Conservation (phyloP, 2,113 vertebrate species). For the Shinisaurus crocodilurus region DNA sequence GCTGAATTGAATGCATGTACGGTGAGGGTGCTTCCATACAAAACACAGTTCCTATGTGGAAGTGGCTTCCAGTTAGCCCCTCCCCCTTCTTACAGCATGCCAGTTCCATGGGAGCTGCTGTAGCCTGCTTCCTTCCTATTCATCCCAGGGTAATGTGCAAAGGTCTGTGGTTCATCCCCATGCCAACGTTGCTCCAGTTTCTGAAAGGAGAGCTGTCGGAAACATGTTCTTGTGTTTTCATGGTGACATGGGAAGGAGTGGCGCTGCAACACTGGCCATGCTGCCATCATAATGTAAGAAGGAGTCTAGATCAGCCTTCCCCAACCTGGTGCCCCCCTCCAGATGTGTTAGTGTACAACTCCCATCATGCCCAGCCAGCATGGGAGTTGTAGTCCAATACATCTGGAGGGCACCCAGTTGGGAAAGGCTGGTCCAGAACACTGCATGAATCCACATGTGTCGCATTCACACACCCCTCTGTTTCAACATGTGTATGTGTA, state of each 20-base stretch:
- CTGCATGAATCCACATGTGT: background rate
- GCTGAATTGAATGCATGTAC: slow-evolving; percentile 51
- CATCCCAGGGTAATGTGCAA: background rate
- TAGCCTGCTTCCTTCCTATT: background rate
- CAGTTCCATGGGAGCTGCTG: background rate
- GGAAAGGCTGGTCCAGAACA: background rate
- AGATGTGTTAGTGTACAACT: too few relatives aligned
- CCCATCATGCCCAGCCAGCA: too few relatives aligned
- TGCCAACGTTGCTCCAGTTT: background rate
- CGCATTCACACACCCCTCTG: background rate
- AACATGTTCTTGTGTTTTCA: background rate
- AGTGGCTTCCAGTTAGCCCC: background rate
- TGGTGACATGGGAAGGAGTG: too few relatives aligned
- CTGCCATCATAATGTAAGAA: background rate
- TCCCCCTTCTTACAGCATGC: background rate
- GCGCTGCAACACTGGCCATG: background rate
- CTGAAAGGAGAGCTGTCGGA: background rate
- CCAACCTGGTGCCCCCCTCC: too few relatives aligned
- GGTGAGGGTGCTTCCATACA: slow-evolving; percentile 40
- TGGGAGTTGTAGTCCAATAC: too few relatives aligned
- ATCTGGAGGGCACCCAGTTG: too few relatives aligned
- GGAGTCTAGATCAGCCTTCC: too few relatives aligned
- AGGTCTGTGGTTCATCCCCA: background rate
- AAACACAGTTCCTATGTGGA: background rate
- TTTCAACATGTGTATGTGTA: background rate